phyloP scores from a whole-genome alignment of 2,113 vertebrate genomes.

The Prochilodus magdalenae region DNA sequence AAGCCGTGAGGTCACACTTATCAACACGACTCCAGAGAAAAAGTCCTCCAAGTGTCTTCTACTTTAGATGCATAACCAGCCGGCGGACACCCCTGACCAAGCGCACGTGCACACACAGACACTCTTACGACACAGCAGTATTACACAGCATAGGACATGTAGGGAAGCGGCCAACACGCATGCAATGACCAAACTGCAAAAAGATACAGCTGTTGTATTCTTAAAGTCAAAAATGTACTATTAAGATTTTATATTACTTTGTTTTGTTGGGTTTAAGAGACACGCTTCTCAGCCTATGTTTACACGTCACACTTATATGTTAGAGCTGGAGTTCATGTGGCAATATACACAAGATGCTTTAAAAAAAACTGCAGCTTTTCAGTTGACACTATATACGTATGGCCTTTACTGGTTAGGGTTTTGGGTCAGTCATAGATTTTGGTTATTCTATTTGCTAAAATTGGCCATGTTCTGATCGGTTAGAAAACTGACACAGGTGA shows the following conservation, averaged over 20 bases:
- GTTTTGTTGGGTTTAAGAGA: not conserved
- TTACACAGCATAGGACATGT: constrained; percentile 30
- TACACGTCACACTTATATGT: not conserved
- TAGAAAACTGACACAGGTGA: not conserved
- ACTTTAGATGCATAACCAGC: constrained; percentile 63
- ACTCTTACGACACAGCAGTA: constrained; percentile 26
- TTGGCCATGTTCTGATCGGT: not conserved
- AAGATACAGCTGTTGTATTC: not conserved
- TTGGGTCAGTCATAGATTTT: not conserved
- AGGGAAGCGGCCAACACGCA: not conserved
- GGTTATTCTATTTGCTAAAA: not conserved
- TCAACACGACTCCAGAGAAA: constrained; percentile 68
- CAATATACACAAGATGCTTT: not conserved
- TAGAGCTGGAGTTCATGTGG: constrained; percentile 1
- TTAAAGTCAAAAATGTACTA: not conserved
- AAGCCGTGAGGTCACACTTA: constrained; percentile 77
- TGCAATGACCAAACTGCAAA: not conserved
- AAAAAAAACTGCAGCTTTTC: not conserved
- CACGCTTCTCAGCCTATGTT: not conserved
- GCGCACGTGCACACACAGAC: not conserved
- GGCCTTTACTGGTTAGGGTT: not conserved
- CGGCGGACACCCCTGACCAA: not conserved
- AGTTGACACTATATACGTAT: not conserved
- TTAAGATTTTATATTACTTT: constrained; percentile 1
- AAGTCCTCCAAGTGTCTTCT: constrained; percentile 78